Evolutionary conservation across 2,888 invertebrate genomes (phyloP), one percentile per base, ranked within the genome.

Genomic region (Megastigmus dorsalis): DNA sequence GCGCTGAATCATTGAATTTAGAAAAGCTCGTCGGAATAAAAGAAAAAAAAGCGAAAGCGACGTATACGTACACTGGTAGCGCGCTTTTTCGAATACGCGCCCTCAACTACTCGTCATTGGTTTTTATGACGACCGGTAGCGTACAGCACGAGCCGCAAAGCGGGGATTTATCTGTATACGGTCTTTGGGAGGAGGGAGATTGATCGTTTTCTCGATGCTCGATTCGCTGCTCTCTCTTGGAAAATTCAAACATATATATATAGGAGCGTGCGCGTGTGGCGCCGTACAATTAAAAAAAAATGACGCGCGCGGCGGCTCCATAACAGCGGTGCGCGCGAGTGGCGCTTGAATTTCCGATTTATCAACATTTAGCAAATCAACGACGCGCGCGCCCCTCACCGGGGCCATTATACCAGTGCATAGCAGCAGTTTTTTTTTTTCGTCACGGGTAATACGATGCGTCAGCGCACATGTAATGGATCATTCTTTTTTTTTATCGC

Each of bases 1-100:
- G 65, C 54, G 78, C 70, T 77, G 75, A 78, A 79, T 78, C 75
- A 70, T 78, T 75, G 78, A 78, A 78, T 79, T 78, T 76, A 54
- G 38, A 68, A 59, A 76, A 75, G 75, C 76, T 63, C 45, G n/a
- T 36, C 36, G 55, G 43, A 9, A n/a, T n/a, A n/a, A n/a, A n/a
- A n/a, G n/a, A n/a, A n/a, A n/a, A 30, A 52, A 30, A 52, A 30
- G 15, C 41, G 41, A n/a, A n/a, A n/a, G 41, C n/a, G n/a, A 7
- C 41, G 41, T n/a, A 7, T 41, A n/a, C 13, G 9, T 41, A 7
- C 13, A 13, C 13, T n/a, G 15, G 18, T 55, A 52, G 41, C 57
- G 43, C 62, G 50, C 69, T n/a, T 18, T 52, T 28, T 6, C 13
- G 13, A 41, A 59, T 43, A 6, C 30, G 26, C 43, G 5, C 23